Evolutionary conservation across 2,888 invertebrate genomes (phyloP), one percentile per base, ranked within the genome.

Genomic region (Neuroscelio doddi): DNA sequence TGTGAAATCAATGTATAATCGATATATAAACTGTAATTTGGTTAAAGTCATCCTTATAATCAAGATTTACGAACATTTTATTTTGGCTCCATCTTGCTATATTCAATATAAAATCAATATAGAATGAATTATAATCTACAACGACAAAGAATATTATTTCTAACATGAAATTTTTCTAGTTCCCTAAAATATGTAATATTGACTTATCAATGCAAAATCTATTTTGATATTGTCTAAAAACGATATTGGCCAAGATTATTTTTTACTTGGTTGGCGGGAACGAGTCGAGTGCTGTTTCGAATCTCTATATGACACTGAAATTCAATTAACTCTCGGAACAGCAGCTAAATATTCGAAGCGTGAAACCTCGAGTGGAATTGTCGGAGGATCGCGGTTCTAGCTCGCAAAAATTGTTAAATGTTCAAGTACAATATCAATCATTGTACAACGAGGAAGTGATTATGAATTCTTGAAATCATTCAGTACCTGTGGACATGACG

Each of bases 301-400:
- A 61, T 59, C 41, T 59, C 59, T 45, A 56, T 32, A 46, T 47
- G 51, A 44, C 21, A 53, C 42, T 26, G 66, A 66, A 65, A 62
- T 62, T 66, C 66, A 66, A 66, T 66, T 66, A 66, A 66, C 66
- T 41, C 62, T 57, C 61, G 57, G 61, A 62, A 58, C 66, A 49
- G 66, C 66, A 49, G 61, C 56, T 46, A 62, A 66, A 66, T 58
- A 66, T 58, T 53, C 32, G 66, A 62, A 46, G 66, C 66, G 62
- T 62, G 66, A 61, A 57, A 66, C 57, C 58, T 66, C 58, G 58
- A 66, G 66, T 62, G 56, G 51, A 44, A 58, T 51, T 49, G 41
- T 38, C 36, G 50, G 21, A 32, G 51, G 41, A 46, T 50, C 59
- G 21, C 17, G 16, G 21, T 10, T 39, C 36, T n/a, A 49, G 49